Evolutionary conservation across 2,888 invertebrate genomes (phyloP).

Genomic region (Chaetoderma sp.): DNA sequence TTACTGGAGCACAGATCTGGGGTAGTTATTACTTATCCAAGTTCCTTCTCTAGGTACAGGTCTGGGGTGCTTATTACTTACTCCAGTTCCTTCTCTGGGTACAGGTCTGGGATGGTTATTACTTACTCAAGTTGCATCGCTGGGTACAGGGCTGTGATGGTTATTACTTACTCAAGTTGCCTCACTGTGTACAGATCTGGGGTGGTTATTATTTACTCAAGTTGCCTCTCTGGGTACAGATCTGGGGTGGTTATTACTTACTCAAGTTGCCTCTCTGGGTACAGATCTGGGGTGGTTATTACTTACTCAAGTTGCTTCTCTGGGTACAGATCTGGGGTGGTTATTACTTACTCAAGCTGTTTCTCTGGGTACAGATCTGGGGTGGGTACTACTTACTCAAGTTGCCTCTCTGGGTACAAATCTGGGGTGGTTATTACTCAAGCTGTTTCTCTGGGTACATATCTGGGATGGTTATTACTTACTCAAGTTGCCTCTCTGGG

Average conservation of each 20-base stretch:
- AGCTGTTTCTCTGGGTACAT: neutral
- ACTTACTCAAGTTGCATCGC: slow-evolving; percentile 49
- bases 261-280: no score
- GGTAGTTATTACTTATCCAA: neutral
- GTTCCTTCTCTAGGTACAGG: neutral
- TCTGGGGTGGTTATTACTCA: neutral
- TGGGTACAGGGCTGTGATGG: neutral
- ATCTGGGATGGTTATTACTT: neutral
- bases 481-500: neutral
- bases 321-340: no score
- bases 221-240: no score
- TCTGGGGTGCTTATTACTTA: neutral
- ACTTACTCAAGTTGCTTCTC: no score
- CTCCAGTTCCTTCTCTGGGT: no score
- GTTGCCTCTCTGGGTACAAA: no score
- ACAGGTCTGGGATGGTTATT: neutral
- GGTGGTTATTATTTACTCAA: neutral
- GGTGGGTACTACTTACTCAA: neutral
- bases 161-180: neutral
- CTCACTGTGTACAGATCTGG: slow-evolving; percentile 14
- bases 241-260: no score
- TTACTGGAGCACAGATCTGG: no score
- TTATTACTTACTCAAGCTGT: neutral
- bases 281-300: no score
- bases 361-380: neutral